A percentile compares a stretch with the other conserved stretches of the same genome.
phyloP scores from a whole-genome alignment of 2,113 vertebrate genomes.

The Suricata suricatta region DNA sequence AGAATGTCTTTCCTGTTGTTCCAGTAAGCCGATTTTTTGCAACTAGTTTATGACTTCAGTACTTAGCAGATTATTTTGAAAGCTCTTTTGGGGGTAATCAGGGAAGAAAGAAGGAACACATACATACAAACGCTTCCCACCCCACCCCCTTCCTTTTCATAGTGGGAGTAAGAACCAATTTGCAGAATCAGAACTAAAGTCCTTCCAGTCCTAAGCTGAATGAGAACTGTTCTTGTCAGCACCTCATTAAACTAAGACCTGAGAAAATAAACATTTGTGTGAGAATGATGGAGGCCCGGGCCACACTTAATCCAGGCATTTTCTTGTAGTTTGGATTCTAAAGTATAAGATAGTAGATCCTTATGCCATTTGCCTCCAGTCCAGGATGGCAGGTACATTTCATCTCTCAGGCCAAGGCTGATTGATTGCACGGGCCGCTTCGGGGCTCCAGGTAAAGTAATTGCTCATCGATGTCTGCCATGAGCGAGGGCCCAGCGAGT shows the following conservation, averaged over 20 bases:
- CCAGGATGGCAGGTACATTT: neutral
- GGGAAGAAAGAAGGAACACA: slow-evolving; percentile 34
- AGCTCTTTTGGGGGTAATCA: slow-evolving; percentile 75
- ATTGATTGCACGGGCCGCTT: neutral
- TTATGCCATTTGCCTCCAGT: neutral
- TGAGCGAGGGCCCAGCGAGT: neutral
- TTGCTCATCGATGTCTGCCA: neutral
- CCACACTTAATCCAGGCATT: slow-evolving; percentile 17
- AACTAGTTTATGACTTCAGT: slow-evolving; percentile 62
- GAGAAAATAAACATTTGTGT: slow-evolving; percentile 57
- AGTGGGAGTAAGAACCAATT: slow-evolving; percentile 15
- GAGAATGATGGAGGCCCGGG: neutral
- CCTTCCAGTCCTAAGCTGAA: slow-evolving; percentile 34
- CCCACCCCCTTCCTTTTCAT: slow-evolving; percentile 44
- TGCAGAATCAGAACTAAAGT: neutral
- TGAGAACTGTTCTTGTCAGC: slow-evolving; percentile 35
- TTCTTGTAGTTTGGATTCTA: slow-evolving; percentile 9
- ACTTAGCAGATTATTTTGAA: slow-evolving; percentile 72
- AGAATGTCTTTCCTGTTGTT: slow-evolving; percentile 79
- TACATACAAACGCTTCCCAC: slow-evolving; percentile 54
- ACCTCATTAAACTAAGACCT: slow-evolving; percentile 65
- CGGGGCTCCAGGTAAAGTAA: neutral
- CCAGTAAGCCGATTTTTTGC: slow-evolving; percentile 68
- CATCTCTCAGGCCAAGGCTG: neutral
- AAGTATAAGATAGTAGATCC: neutral